phyloP scores from a whole-genome alignment of 2,888 invertebrate species.

The Lycophotia porphyrea region DNA sequence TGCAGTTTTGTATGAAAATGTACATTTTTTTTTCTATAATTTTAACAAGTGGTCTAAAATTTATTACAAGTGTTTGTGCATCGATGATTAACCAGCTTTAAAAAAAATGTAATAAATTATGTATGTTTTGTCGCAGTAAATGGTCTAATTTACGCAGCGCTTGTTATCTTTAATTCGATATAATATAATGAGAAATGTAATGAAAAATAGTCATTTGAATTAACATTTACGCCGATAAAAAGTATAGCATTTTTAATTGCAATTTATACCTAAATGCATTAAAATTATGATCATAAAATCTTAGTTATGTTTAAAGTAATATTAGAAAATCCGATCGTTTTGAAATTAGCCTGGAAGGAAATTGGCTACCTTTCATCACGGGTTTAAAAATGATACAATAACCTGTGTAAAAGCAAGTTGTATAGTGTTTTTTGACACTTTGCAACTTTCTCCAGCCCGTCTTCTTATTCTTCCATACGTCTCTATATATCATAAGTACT shows the following conservation, averaged over 20 bases:
- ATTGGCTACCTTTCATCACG: background rate
- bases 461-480: background rate
- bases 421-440: too few relatives aligned
- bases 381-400: background rate
- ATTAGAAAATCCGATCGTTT: conserved; percentile 1
- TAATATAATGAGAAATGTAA: conserved; percentile 52
- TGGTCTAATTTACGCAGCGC: conserved; percentile 11
- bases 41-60: background rate
- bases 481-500: background rate
- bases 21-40: background rate
- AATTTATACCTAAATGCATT: conserved; percentile 8
- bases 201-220: conserved; percentile 41
- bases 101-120: background rate
- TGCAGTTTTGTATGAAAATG: background rate
- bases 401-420: background rate
- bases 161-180: conserved; percentile 34
- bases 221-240: conserved; percentile 27
- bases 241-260: conserved; percentile 35
- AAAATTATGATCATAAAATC: background rate
- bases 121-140: background rate
- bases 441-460: too few relatives aligned
- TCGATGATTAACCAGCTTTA: background rate
- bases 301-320: background rate
- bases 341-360: background rate
- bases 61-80: too few relatives aligned